Evolutionary conservation across 1,140 invertebrate species (phyloP).

Genomic region (Leptestheria dahalacensis): DNA sequence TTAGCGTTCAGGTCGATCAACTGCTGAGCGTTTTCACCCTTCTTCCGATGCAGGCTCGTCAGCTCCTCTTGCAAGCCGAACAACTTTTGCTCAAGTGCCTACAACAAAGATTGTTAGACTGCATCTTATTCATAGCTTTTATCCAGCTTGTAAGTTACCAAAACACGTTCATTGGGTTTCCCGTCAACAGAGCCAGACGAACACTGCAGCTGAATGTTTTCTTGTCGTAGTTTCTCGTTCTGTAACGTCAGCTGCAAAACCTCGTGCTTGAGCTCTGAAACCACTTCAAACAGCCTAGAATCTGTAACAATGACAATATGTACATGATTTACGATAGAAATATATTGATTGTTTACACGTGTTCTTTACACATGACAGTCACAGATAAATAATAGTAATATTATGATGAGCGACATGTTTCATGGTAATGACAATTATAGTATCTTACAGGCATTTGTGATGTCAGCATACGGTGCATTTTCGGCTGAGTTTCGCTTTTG

Average conservation of each 20-base stretch:
- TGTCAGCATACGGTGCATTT: background rate
- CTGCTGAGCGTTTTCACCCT: constrained; percentile 83
- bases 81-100: constrained; percentile 64
- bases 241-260: constrained; percentile 68
- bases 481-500: background rate
- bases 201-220: constrained; percentile 31
- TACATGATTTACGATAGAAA: background rate
- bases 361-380: too few species aligned
- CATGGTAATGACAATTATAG: background rate
- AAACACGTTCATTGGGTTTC: constrained; percentile 32
- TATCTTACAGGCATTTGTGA: background rate
- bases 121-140: background rate
- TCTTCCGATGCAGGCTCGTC: constrained; percentile 68
- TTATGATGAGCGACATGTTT: background rate
- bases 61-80: constrained; percentile 78
- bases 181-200: constrained; percentile 27
- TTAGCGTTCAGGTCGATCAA: constrained; percentile 76
- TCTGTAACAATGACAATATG: constrained; percentile 40
- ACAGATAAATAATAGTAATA: too few species aligned
- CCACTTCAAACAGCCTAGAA: constrained; percentile 69
- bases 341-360: background rate
- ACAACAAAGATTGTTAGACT: constrained; percentile 1
- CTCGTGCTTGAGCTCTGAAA: constrained; percentile 55
- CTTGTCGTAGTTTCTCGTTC: constrained; percentile 59
- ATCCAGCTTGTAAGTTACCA: constrained; percentile 20